Percentiles rank a stretch among this genome's conserved stretches.
Conservation (phyloP, 2,113 vertebrate species). For the Larimichthys polyactis region DNA sequence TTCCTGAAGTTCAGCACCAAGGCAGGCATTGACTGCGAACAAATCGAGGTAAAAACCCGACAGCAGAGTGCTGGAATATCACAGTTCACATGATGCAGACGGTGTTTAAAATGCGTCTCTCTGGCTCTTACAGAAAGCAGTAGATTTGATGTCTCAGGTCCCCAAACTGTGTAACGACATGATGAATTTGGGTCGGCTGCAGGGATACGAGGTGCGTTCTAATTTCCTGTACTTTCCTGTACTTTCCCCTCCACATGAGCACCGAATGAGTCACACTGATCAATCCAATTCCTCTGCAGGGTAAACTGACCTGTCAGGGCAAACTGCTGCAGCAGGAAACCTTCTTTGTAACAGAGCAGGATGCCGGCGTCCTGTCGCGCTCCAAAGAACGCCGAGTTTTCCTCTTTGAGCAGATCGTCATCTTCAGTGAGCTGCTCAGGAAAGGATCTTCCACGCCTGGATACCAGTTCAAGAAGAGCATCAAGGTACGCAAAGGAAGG, state of each 20-base stretch:
- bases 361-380: slow-evolving; percentile 91
- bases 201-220: slow-evolving; percentile 93
- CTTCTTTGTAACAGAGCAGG: slow-evolving; percentile 96
- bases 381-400: slow-evolving; percentile 97
- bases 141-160: slow-evolving; percentile 98
- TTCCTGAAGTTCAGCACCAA: slow-evolving; percentile 95
- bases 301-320: slow-evolving; percentile 95
- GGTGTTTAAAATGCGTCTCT: not conserved
- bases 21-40: slow-evolving; percentile 94
- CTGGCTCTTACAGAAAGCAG: slow-evolving; percentile 84
- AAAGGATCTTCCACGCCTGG: slow-evolving; percentile 96
- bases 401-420: slow-evolving; percentile 98
- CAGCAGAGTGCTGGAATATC: not conserved
- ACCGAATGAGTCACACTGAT: not conserved
- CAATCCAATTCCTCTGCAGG: slow-evolving; percentile 77
- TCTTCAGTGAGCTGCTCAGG: slow-evolving; percentile 97
- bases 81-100: not conserved
- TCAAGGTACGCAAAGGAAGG: slow-evolving; percentile 86
- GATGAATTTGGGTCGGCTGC: slow-evolving; percentile 98
- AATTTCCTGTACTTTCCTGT: not conserved
- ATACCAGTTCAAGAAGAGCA: slow-evolving; percentile 97
- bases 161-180: slow-evolving; percentile 99
- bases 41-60: slow-evolving; percentile 88
- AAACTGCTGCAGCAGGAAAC: slow-evolving; percentile 98
- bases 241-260: not conserved